Percentiles rank a stretch among this genome's conserved stretches.
Conservation (phyloP, 2,888 invertebrate species). For the Baccha elongata region DNA sequence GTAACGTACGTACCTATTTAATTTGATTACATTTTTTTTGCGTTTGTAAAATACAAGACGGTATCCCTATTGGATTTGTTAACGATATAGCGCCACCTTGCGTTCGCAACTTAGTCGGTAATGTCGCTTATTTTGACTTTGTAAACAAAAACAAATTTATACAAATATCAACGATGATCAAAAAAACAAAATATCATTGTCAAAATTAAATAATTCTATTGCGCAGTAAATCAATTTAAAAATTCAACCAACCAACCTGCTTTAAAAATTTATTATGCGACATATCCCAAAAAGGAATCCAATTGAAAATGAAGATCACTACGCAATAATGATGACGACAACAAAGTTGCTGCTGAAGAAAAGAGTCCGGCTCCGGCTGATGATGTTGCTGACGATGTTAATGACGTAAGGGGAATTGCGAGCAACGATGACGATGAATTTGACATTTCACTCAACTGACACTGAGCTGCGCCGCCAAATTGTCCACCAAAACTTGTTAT, state of each 20-base stretch:
- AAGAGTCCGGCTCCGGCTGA: conserved; percentile 26
- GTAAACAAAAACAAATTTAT: no score
- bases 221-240: neutral
- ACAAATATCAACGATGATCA: neutral
- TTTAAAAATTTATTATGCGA: conserved; percentile 75
- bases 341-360: conserved; percentile 41
- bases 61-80: no score
- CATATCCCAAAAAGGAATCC: conserved; percentile 74
- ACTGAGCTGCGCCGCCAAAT: conserved; percentile 72
- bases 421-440: conserved; percentile 53
- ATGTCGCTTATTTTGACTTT: no score
- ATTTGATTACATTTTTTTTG: no score
- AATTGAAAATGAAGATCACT: conserved; percentile 62
- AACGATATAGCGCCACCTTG: no score
- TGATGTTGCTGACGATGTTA: conserved; percentile 31
- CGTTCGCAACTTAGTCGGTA: no score
- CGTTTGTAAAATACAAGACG: no score
- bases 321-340: conserved; percentile 38
- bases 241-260: conserved; percentile 63
- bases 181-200: neutral
- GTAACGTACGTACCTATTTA: no score
- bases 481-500: conserved; percentile 68
- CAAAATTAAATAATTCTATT: neutral
- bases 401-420: conserved; percentile 32
- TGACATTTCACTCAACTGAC: conserved; percentile 72